phyloP scores from a whole-genome alignment of 1,140 invertebrate species.

The Saxidomus purpurata region DNA sequence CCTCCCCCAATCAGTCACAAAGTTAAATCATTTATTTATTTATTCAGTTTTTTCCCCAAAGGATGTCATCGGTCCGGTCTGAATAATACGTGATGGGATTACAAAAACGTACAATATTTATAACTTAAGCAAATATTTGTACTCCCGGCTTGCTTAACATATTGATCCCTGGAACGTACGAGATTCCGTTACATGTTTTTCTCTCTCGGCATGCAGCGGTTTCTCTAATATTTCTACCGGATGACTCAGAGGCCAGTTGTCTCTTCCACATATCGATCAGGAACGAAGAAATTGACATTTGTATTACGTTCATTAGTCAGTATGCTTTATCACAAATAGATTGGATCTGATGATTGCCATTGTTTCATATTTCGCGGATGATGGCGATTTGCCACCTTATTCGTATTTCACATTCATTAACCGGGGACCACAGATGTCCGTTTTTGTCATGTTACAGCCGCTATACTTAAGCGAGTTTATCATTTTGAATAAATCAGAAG shows the following conservation, averaged over 20 bases:
- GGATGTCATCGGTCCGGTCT: no score
- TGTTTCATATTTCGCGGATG: not conserved
- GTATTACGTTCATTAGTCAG: not conserved
- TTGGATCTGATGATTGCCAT: not conserved
- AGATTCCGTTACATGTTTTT: slow-evolving; percentile 6
- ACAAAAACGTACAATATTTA: not conserved
- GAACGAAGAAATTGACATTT: not conserved
- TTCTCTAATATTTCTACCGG: not conserved
- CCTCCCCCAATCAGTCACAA: no score
- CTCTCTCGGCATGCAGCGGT: not conserved
- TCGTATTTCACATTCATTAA: not conserved
- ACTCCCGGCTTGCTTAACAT: not conserved
- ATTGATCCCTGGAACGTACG: not conserved
- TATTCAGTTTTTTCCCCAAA: no score
- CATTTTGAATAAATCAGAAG: no score
- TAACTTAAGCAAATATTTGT: not conserved
- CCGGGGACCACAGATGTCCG: not conserved
- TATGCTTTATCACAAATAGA: not conserved
- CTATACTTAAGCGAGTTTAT: no score
- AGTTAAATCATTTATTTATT: no score
- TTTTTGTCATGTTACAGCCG: not conserved
- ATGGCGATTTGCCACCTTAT: not conserved
- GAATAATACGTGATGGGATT: no score
- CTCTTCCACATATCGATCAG: not conserved
- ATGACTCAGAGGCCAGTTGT: slow-evolving; percentile 1